Conservation (phyloP, 2,888 invertebrate species). For the Branchipolynoe longqiensis region DNA sequence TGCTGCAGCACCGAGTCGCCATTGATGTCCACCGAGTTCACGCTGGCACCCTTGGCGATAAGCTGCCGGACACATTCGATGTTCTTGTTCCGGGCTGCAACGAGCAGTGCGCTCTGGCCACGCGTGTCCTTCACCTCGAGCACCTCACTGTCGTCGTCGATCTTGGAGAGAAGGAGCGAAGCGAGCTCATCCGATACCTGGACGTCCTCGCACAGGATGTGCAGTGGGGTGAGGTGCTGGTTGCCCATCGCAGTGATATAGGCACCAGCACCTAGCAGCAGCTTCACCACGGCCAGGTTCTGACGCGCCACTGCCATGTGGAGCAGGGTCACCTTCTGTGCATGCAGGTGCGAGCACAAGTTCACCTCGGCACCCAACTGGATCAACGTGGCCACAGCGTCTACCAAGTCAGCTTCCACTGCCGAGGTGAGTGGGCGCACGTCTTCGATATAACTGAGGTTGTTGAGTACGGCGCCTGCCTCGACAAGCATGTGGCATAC, state of each 20-base stretch:
- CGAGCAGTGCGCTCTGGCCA: neutral
- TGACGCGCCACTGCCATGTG: constrained; percentile 66
- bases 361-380: constrained; percentile 44
- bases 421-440: neutral
- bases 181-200: constrained; percentile 59
- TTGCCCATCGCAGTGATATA: constrained; percentile 68
- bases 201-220: constrained; percentile 65
- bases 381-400: constrained; percentile 19
- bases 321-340: constrained; percentile 10
- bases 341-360: neutral
- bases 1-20: constrained; percentile 12
- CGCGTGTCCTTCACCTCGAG: constrained; percentile 2
- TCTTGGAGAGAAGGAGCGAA: constrained; percentile 64
- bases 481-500: neutral
- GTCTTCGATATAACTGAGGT: constrained; percentile 32
- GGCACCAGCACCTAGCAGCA: constrained; percentile 69
- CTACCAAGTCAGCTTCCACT: neutral
- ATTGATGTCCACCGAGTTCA: neutral
- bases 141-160: constrained; percentile 65
- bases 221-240: constrained; percentile 68
- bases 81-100: constrained; percentile 1
- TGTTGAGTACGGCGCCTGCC: constrained; percentile 21
- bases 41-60: constrained; percentile 1
- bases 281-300: constrained; percentile 67
- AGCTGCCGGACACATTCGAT: neutral